phyloP scores from a whole-genome alignment of 1,140 invertebrate species.

The Dendrolimus punctatus region DNA sequence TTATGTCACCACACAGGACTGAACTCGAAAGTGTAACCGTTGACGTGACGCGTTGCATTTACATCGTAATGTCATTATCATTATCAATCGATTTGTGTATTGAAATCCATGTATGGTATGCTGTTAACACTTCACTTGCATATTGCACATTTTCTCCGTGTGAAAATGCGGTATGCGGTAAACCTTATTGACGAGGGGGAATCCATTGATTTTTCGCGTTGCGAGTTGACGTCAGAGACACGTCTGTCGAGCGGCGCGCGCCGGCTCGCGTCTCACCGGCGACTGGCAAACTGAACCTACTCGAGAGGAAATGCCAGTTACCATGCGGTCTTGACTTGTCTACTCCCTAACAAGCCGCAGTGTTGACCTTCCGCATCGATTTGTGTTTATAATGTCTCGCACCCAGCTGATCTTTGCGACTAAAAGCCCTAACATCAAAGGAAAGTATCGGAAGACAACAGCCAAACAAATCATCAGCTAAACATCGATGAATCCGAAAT shows the following conservation, averaged over 20 bases:
- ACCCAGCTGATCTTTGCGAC: constrained; percentile 40
- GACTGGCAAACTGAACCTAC: constrained; percentile 34
- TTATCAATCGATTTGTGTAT: constrained; percentile 18
- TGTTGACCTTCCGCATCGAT: constrained; percentile 54
- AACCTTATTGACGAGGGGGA: constrained; percentile 52
- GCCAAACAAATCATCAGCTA: too few species aligned
- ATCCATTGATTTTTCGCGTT: constrained; percentile 66
- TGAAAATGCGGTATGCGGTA: constrained; percentile 68
- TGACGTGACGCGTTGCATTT: constrained; percentile 42
- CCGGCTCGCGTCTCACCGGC: constrained; percentile 57
- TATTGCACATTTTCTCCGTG: constrained; percentile 56
- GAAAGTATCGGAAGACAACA: too few species aligned
- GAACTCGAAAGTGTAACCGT: constrained; percentile 50
- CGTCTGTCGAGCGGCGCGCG: constrained; percentile 53
- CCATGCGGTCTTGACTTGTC: constrained; percentile 42
- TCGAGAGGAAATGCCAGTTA: constrained; percentile 55
- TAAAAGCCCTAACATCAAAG: too few species aligned
- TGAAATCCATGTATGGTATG: constrained; percentile 14
- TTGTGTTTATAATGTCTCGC: constrained; percentile 16
- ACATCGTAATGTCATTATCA: constrained; percentile 28
- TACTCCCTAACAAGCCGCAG: constrained; percentile 25
- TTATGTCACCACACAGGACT: constrained; percentile 58
- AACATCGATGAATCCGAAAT: too few species aligned
- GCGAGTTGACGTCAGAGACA: constrained; percentile 54
- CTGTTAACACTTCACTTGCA: constrained; percentile 56